Evolutionary conservation across 2,797 vertebrate genomes (phyloP).

Genomic region (Psittacula echo): DNA sequence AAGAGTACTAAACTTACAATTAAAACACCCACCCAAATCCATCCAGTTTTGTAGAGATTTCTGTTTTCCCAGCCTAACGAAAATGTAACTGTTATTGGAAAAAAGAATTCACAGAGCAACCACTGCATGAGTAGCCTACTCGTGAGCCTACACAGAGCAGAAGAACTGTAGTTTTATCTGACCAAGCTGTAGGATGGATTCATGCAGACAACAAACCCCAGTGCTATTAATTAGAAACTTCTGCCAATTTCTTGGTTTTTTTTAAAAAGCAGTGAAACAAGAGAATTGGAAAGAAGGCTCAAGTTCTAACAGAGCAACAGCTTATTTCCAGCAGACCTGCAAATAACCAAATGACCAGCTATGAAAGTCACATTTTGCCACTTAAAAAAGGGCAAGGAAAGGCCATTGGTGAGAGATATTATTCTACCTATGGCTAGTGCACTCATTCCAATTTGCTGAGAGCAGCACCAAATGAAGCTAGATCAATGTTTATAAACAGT

Average conservation of each 20-base stretch:
- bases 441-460: background rate
- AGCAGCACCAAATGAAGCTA: background rate
- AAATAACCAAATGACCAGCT: background rate
- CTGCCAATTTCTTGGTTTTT: background rate
- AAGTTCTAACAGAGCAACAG: background rate
- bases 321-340: background rate
- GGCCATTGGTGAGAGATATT: background rate
- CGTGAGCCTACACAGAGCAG: background rate
- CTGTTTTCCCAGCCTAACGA: background rate
- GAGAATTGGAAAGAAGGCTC: background rate
- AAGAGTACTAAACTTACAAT: background rate
- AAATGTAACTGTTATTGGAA: background rate
- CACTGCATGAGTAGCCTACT: background rate
- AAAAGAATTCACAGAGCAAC: background rate
- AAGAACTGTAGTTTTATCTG: background rate
- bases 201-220: background rate
- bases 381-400: background rate
- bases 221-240: background rate
- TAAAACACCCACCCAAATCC: accelerated
- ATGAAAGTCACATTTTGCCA: background rate
- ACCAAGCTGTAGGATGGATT: background rate
- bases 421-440: background rate
- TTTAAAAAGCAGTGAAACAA: background rate
- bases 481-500: background rate
- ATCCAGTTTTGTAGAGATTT: background rate